Evolutionary conservation across 2,888 invertebrate genomes (phyloP), one percentile per base, ranked within the genome.

Genomic region (Ctenicera cuprea): DNA sequence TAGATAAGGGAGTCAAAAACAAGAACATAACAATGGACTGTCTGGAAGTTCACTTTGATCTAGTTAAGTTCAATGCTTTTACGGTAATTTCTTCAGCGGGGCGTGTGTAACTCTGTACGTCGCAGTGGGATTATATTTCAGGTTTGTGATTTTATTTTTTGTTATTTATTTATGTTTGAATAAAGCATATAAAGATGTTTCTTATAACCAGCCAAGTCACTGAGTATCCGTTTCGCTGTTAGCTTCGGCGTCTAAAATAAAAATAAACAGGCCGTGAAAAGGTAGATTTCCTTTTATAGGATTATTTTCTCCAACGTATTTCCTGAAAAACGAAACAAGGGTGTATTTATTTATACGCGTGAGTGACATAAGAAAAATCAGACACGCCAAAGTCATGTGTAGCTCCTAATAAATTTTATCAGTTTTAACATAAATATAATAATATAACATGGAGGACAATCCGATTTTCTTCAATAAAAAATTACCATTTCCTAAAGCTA

Each of bases 51-150:
- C n/a, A 22, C 50, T 65, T 65, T 50, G 65, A 65, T 52, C 37
- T 52, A 65, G 22, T 52, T 22, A 43, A 38, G 20, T 65, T 41
- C 52, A 16, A 52, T 37, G 65, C 65, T 65, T 65, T 65, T 38
- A 52, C 50, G 37, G 52, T 65, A 50, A 38, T 65, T 65, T 20
- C 52, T 41, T 16, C 38, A 38, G 38, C 38, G 1, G 12, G 54
- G 22, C 59, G 20, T 59, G 59, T 52, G n/a, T n/a, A n/a, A n/a
- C 52, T 18, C 22, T 37, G 18, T 33, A 20, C 16, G 12, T 12
- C n/a, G 18, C 43, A 11, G 26, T 11, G 48, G 9, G 12, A 33
- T 12, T 18, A 48, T 26, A 41, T 48, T 20, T 48, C 26, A n/a
- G 7, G 22, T 18, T 43, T 62, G 22, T 16, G 16, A 16, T 48